Percentiles rank a stretch among this genome's conserved stretches.
phyloP scores from a whole-genome alignment of 1,140 invertebrate genomes.

The Phymorhynchus buccinoides region DNA sequence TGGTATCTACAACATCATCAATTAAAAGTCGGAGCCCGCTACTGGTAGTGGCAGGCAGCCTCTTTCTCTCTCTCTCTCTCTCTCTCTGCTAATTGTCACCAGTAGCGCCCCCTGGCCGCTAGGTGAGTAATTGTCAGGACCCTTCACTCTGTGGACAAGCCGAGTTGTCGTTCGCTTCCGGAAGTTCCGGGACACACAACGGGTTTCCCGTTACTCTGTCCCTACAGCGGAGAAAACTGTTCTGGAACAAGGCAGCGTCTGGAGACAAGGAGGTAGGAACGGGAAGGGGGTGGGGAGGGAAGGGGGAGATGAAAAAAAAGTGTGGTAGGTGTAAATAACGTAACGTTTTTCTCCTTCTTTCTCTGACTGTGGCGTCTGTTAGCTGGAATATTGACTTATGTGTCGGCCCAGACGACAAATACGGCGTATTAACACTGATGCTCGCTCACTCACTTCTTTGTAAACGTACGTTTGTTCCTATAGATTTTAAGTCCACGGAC shows the following conservation, averaged over 20 bases:
- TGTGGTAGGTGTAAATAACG: slow-evolving; percentile 32
- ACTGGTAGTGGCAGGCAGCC: slow-evolving; percentile 15
- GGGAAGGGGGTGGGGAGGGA: neutral
- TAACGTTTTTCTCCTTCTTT: neutral
- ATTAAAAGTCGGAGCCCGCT: slow-evolving; percentile 30
- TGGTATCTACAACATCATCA: slow-evolving; percentile 40
- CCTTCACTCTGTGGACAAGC: slow-evolving; percentile 39
- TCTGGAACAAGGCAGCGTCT: slow-evolving; percentile 6
- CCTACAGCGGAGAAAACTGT: neutral
- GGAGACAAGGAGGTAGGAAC: neutral
- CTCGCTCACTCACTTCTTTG: neutral
- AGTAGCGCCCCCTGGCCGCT: slow-evolving; percentile 2
- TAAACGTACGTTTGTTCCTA: neutral
- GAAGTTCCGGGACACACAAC: slow-evolving; percentile 30
- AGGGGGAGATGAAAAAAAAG: neutral
- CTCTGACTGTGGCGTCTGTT: neutral
- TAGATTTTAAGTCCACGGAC: neutral
- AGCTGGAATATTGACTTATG: slow-evolving; percentile 10
- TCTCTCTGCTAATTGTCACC: slow-evolving; percentile 38
- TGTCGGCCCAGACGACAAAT: neutral
- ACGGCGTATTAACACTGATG: slow-evolving; percentile 30
- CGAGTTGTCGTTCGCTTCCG: slow-evolving; percentile 26
- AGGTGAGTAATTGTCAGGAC: slow-evolving; percentile 41
- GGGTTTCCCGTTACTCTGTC: slow-evolving; percentile 3
- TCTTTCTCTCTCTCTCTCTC: too few relatives aligned